phyloP scores from a whole-genome alignment of 2,113 vertebrate species.

The Plestiodon gilberti region DNA sequence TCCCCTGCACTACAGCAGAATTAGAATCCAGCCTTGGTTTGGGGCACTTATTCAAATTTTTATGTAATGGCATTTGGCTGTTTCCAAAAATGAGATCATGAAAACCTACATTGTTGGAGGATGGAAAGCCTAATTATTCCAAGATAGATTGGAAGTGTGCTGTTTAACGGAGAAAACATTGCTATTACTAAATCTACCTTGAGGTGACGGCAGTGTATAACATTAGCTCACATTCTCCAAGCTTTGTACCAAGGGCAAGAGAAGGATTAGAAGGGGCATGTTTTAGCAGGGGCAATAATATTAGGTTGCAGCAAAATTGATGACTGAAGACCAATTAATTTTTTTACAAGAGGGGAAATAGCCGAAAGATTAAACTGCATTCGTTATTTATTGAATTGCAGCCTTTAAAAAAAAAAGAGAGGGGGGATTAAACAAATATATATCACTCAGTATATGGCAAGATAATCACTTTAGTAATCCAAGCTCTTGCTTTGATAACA shows the following conservation, averaged over 20 bases:
- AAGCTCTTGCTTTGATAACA: conserved; percentile 49
- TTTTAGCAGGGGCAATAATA: conserved; percentile 62
- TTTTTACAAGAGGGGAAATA: conserved; percentile 76
- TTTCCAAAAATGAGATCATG: background rate
- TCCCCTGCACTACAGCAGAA: background rate
- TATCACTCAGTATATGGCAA: conserved; percentile 47
- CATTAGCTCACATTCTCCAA: conserved; percentile 56
- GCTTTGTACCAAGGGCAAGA: conserved; percentile 66
- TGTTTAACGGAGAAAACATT: conserved; percentile 34
- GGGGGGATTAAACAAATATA: background rate
- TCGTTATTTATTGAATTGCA: conserved; percentile 81
- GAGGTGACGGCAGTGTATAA: conserved; percentile 59
- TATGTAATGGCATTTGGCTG: background rate
- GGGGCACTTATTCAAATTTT: background rate
- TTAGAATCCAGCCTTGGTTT: background rate
- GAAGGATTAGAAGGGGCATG: conserved; percentile 60
- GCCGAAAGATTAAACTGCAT: conserved; percentile 75
- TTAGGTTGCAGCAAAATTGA: conserved; percentile 63
- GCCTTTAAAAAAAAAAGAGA: conserved; percentile 50
- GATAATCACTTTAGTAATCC: conserved; percentile 54
- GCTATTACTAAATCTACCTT: conserved; percentile 60
- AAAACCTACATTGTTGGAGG: conserved; percentile 37
- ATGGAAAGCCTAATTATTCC: conserved; percentile 52
- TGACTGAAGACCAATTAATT: conserved; percentile 82
- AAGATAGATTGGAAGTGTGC: conserved; percentile 56